Evolutionary conservation across 2,888 invertebrate species (phyloP), one percentile per base, ranked within the genome.

Genomic region (Branchipolynoe longqiensis): DNA sequence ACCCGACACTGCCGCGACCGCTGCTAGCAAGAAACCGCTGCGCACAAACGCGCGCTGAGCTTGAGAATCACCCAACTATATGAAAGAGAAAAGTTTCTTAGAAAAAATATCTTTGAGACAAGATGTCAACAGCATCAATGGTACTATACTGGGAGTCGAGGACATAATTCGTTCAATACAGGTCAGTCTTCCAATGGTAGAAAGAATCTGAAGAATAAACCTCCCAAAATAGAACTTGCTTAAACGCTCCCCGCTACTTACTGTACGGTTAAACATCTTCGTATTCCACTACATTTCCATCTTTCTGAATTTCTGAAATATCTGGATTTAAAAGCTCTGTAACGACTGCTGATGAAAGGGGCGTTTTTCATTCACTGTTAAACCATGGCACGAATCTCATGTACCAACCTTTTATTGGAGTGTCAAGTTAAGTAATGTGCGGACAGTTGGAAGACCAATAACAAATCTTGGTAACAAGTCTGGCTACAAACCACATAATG

Each of bases 401-500:
- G 41, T 78, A 78, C 78, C 78, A 18, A 25, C 78, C 41, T 4
- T n/a, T 48, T 54, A 48, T 36, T n/a, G 73, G 38, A 48, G 48
- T 78, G 48, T 48, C 78, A 78, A 48, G 78, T 78, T 48, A 12
- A 78, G 25, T 28, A 78, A 4, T 12, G 14, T 54, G 78, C 28
- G 78, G 31, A 78, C 48, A 48, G 48, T 41, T 78, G 41, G 78
- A 78, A 78, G 78, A 54, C 54, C 56, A 82, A 58, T 54, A 82
- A 25, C 82, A 82, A 82, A 81, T 81, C 81, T 82, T 41, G 56
- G 62, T 84, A 78, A 78, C 78, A 78, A 78, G 78, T 78, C 78
- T 64, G 69, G 36, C 84, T 84, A 84, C 84, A 84, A 84, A 84
- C 84, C 84, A 84, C 69, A 84, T 84, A 84, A 84, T 84, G 62